Percentiles rank a stretch among this genome's conserved stretches.
Evolutionary conservation across 2,113 vertebrate species (phyloP).

Genomic region (Protomyctophum bolini): DNA sequence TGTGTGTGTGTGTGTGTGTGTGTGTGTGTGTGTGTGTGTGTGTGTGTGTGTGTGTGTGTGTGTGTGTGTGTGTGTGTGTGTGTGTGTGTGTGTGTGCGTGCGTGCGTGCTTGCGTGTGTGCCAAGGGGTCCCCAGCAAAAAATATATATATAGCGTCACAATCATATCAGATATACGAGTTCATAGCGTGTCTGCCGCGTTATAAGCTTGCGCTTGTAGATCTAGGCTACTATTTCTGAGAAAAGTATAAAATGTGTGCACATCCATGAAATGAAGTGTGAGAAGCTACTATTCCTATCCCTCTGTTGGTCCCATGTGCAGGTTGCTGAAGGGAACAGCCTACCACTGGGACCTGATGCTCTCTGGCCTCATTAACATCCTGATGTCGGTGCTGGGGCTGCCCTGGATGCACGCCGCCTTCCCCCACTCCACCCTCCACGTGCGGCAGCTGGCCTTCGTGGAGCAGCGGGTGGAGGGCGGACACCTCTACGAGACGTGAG

Average conservation of each 20-base stretch:
- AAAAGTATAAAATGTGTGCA: too few species aligned
- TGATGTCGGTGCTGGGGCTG: conserved; percentile 91
- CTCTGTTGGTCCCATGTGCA: conserved; percentile 49
- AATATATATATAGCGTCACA: too few species aligned
- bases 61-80: conserved; percentile 19
- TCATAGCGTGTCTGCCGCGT: too few species aligned
- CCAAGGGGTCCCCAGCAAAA: too few species aligned
- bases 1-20: not conserved
- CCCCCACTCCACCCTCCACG: conserved; percentile 95
- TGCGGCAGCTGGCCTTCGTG: conserved; percentile 93
- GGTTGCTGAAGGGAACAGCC: conserved; percentile 94
- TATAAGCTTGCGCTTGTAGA: too few species aligned
- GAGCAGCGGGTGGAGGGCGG: conserved; percentile 96
- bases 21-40: conserved; percentile 1
- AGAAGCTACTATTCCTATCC: too few species aligned
- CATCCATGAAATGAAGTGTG: too few species aligned
- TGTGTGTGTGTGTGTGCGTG: not conserved
- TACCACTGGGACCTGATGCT: conserved; percentile 99
- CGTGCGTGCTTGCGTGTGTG: not conserved
- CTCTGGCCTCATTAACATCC: conserved; percentile 92
- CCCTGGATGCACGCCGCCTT: conserved; percentile 98
- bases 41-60: not conserved
- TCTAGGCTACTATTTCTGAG: too few species aligned
- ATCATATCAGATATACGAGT: too few species aligned
- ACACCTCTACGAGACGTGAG: conserved; percentile 97